Percentiles rank a stretch among this genome's conserved stretches.
phyloP scores from a whole-genome alignment of 2,888 invertebrate genomes.

The Drepana falcataria region DNA sequence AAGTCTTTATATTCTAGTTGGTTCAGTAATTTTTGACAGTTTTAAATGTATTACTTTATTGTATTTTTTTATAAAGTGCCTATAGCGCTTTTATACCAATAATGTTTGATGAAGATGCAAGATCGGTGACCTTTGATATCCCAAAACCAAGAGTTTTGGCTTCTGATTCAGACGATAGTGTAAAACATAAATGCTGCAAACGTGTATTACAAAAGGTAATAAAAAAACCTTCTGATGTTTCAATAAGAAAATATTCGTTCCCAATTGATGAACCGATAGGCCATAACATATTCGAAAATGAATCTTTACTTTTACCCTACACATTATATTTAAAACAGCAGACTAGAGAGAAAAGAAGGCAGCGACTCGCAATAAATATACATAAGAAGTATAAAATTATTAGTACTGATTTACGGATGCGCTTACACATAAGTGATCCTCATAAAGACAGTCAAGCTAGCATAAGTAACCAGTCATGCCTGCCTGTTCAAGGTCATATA shows the following conservation, averaged over 20 bases:
- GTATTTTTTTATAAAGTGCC: neutral
- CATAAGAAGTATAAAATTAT: slow-evolving; percentile 45
- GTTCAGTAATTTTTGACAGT: neutral
- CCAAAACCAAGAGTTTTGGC: slow-evolving; percentile 25
- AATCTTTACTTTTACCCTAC: slow-evolving; percentile 43
- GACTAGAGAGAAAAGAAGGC: slow-evolving; percentile 29
- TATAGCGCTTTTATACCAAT: neutral
- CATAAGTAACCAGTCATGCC: slow-evolving; percentile 41
- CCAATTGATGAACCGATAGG: slow-evolving; percentile 30
- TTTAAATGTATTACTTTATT: neutral
- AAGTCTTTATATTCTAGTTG: too few species aligned
- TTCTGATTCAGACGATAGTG: slow-evolving; percentile 8
- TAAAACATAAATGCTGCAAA: slow-evolving; percentile 17
- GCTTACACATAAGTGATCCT: slow-evolving; percentile 32
- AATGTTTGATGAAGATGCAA: slow-evolving; percentile 30
- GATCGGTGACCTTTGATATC: slow-evolving; percentile 34
- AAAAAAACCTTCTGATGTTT: slow-evolving; percentile 19
- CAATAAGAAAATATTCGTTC: slow-evolving; percentile 27
- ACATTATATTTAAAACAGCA: slow-evolving; percentile 41
- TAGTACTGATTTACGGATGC: slow-evolving; percentile 35
- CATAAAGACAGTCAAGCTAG: slow-evolving; percentile 37
- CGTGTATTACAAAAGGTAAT: slow-evolving; percentile 11
- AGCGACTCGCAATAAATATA: slow-evolving; percentile 30
- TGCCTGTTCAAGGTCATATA: slow-evolving; percentile 34
- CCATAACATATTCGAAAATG: slow-evolving; percentile 30